Evolutionary conservation across 2,888 invertebrate species (phyloP).

Genomic region (Xanthostigma xanthostigma): DNA sequence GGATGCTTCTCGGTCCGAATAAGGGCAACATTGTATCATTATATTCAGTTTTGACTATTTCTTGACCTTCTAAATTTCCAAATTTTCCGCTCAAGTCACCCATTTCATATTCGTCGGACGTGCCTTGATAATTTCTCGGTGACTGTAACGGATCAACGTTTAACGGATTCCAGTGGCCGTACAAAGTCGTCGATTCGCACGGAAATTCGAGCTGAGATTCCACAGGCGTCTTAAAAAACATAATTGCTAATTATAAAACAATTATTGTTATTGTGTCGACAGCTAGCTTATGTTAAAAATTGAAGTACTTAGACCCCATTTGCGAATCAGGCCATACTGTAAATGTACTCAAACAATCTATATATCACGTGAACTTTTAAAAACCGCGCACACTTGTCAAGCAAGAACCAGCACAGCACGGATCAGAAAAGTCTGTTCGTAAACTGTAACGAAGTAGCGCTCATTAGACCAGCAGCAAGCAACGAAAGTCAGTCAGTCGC

Average conservation of each 20-base stretch:
- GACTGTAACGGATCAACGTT: constrained; percentile 46
- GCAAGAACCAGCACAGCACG: too few relatives aligned
- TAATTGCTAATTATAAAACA: constrained; percentile 5
- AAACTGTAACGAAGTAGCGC: too few relatives aligned
- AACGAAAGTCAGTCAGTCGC: too few relatives aligned
- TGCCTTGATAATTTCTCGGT: constrained; percentile 44
- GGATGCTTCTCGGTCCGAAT: constrained; percentile 64
- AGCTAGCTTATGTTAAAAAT: too few relatives aligned
- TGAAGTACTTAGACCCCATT: too few relatives aligned
- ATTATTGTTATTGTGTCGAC: not conserved
- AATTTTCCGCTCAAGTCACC: constrained; percentile 80
- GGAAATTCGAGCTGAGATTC: constrained; percentile 75
- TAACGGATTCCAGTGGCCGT: constrained; percentile 78
- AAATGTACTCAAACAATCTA: too few relatives aligned
- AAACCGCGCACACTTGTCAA: too few relatives aligned
- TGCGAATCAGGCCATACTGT: too few relatives aligned
- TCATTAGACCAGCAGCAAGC: too few relatives aligned
- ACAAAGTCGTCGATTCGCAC: constrained; percentile 67
- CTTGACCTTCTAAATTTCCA: constrained; percentile 53
- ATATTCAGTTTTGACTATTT: constrained; percentile 39
- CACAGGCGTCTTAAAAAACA: constrained; percentile 51
- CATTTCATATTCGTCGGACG: constrained; percentile 73
- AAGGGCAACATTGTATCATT: constrained; percentile 73
- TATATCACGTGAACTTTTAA: too few relatives aligned
- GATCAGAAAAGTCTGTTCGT: too few relatives aligned